Evolutionary conservation across 2,113 vertebrate genomes (phyloP).

Genomic region (Chelonoidis abingdonii): DNA sequence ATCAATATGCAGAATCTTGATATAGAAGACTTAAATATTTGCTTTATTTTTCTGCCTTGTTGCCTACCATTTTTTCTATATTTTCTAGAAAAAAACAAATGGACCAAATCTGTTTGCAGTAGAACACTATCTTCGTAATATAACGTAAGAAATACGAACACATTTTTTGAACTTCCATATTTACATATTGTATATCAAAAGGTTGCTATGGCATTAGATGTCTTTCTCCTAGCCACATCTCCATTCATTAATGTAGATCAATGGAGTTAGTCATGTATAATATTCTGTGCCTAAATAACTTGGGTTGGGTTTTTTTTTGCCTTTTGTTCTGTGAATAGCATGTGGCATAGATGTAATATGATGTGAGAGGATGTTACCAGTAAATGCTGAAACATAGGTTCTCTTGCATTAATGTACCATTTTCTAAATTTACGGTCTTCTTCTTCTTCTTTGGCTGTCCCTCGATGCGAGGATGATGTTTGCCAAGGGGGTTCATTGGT

Average conservation of each 20-base stretch:
- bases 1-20: not conserved
- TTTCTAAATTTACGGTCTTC: not conserved
- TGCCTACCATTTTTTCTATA: conserved; percentile 12
- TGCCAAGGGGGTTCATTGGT: too few species aligned
- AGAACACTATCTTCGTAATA: not conserved
- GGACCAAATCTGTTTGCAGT: not conserved
- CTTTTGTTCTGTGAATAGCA: not conserved
- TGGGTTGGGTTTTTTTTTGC: not conserved
- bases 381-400: not conserved
- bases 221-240: not conserved
- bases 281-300: not conserved
- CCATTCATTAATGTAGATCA: not conserved
- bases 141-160: not conserved
- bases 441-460: too few species aligned
- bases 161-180: not conserved
- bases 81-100: not conserved
- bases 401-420: not conserved
- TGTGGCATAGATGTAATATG: not conserved
- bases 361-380: not conserved
- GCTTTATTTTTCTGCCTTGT: not conserved
- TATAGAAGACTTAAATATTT: not conserved
- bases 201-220: not conserved
- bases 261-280: not conserved
- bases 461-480: too few species aligned
- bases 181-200: not conserved